These are phyloP conservation scores for Leuciscus waleckii DNA, from an alignment of 2,797 vertebrate genomes.

Conservation along the genomic window DNA sequence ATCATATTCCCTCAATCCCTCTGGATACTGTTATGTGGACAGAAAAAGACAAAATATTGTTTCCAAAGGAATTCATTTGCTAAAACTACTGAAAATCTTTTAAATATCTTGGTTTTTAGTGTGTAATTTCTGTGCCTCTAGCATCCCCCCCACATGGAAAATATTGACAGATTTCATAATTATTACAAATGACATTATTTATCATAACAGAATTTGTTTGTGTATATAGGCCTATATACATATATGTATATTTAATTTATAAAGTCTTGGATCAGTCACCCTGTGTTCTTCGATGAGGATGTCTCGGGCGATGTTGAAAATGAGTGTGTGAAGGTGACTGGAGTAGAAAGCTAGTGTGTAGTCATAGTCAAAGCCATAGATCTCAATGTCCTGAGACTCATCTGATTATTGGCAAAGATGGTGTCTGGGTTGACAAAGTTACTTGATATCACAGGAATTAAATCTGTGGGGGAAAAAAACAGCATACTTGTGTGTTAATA, in stretches of 20 bases:
- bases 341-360: conserved; percentile 98
- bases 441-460: conserved; percentile 84
- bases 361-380: conserved; percentile 98
- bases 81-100: neutral
- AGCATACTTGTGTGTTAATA: neutral
- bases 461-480: conserved; percentile 67
- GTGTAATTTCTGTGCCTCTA: neutral
- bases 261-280: conserved; percentile 74
- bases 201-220: no score
- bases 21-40: conserved; percentile 84
- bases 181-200: neutral
- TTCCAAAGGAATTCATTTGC: neutral
- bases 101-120: neutral
- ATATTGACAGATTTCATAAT: neutral
- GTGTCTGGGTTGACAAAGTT: conserved; percentile 90
- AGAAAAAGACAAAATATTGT: conserved; percentile 29
- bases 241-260: neutral
- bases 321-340: conserved; percentile 91
- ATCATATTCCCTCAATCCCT: conserved; percentile 88
- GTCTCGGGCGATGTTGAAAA: conserved; percentile 94
- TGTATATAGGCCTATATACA: neutral
- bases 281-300: conserved; percentile 93
- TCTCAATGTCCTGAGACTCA: conserved; percentile 94
- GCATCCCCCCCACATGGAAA: neutral
- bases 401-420: conserved; percentile 98